Evolutionary conservation across 2,797 vertebrate genomes (phyloP).

Genomic region (Adelosebastes latens): DNA sequence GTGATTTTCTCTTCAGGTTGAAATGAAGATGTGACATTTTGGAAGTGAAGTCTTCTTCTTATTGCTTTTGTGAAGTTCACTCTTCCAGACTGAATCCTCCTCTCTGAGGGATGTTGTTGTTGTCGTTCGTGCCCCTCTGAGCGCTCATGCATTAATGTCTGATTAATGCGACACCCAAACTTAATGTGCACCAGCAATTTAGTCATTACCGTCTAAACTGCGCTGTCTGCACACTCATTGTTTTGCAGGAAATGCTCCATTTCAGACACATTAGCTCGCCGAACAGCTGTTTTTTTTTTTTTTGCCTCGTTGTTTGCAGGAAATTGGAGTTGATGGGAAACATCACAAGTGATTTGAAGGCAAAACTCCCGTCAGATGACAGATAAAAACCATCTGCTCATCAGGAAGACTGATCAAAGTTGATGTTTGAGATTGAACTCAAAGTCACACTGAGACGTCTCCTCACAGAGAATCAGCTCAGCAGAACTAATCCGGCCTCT

Average conservation of each 20-base stretch:
- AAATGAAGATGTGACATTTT: background rate
- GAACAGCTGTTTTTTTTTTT: slow-evolving; percentile 26
- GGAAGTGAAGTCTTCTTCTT: background rate
- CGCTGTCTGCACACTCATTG: slow-evolving; percentile 31
- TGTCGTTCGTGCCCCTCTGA: slow-evolving; percentile 6
- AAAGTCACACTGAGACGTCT: slow-evolving; percentile 7
- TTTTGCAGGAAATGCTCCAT: slow-evolving; percentile 52
- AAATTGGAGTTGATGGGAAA: slow-evolving; percentile 47
- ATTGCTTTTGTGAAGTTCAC: background rate
- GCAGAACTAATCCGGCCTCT: slow-evolving; percentile 18
- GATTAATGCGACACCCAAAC: slow-evolving; percentile 52
- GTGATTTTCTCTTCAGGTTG: background rate
- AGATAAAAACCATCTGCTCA: slow-evolving; percentile 33
- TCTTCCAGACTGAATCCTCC: background rate
- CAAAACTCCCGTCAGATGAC: slow-evolving; percentile 12
- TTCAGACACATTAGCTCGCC: slow-evolving; percentile 63
- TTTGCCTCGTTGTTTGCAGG: slow-evolving; percentile 23
- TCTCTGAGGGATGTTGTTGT: background rate
- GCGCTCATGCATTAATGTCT: slow-evolving; percentile 47
- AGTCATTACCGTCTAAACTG: slow-evolving; percentile 43
- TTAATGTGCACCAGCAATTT: slow-evolving; percentile 48
- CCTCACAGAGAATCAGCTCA: slow-evolving; percentile 4
- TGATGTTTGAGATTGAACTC: slow-evolving; percentile 34
- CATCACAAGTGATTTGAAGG: slow-evolving; percentile 37
- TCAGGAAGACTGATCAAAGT: slow-evolving; percentile 34